Evolutionary conservation across 2,888 invertebrate genomes (phyloP).

Genomic region (Drosophila niveifrons): DNA sequence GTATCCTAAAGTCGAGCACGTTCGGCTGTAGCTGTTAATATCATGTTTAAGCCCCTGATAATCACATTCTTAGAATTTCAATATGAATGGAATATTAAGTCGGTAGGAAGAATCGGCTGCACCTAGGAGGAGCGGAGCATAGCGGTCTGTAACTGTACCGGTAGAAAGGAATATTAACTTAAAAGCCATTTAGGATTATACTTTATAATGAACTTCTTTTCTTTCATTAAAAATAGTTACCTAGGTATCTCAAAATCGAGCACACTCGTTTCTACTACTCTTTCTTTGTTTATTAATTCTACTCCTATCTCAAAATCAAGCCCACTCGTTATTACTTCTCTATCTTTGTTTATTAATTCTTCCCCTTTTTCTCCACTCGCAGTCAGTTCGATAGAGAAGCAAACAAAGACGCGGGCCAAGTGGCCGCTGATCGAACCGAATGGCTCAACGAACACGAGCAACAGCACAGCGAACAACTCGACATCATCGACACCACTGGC

Average conservation of each 20-base stretch:
- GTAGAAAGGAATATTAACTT: too few relatives aligned
- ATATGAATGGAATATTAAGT: too few relatives aligned
- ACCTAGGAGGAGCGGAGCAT: too few relatives aligned
- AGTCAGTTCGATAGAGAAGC: conserved; percentile 85
- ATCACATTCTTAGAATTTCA: too few relatives aligned
- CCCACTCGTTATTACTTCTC: neutral
- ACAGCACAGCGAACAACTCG: conserved; percentile 81
- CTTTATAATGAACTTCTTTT: too few relatives aligned
- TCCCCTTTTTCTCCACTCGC: neutral
- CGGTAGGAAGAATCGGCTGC: too few relatives aligned
- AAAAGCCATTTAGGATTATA: too few relatives aligned
- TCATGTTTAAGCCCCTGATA: too few relatives aligned
- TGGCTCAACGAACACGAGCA: conserved; percentile 73
- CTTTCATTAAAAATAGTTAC: too few relatives aligned
- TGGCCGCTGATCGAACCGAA: conserved; percentile 83
- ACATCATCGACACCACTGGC: conserved; percentile 83
- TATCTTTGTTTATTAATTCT: fast-evolving
- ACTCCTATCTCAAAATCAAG: neutral
- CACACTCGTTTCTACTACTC: neutral
- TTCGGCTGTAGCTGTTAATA: neutral
- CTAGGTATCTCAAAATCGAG: too few relatives aligned
- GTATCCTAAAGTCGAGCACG: neutral
- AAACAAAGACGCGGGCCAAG: conserved; percentile 83
- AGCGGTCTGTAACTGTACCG: too few relatives aligned
- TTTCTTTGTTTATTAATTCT: fast-evolving